Percentiles rank a stretch among this genome's conserved stretches.
These are phyloP conservation scores for Calameuta pallipes DNA, from an alignment of 2,888 invertebrate species.

Conservation along the genomic window DNA sequence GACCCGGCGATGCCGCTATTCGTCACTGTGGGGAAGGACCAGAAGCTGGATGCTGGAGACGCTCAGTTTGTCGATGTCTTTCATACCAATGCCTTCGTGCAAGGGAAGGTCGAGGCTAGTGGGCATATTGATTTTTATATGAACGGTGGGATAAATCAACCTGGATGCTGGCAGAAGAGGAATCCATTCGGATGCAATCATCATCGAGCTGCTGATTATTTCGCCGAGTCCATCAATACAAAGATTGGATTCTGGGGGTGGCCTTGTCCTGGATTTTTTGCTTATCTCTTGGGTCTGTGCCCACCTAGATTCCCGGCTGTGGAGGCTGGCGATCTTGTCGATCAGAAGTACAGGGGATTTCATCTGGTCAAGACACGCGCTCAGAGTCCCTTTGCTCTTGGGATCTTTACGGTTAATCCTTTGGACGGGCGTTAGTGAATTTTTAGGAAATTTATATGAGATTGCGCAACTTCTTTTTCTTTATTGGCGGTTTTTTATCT, in stretches of 20 bases:
- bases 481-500: background rate
- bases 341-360: slow-evolving; percentile 65
- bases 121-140: slow-evolving; percentile 80
- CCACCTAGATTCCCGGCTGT: slow-evolving; percentile 66
- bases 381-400: slow-evolving; percentile 71
- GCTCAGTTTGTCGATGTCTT: slow-evolving; percentile 78
- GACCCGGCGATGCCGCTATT: slow-evolving; percentile 81
- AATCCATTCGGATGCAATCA: slow-evolving; percentile 74
- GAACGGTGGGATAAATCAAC: slow-evolving; percentile 78
- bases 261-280: slow-evolving; percentile 71
- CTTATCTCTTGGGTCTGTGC: slow-evolving; percentile 72
- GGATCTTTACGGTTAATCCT: slow-evolving; percentile 67
- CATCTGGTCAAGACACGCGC: slow-evolving; percentile 71
- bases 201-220: slow-evolving; percentile 74
- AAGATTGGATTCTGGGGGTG: slow-evolving; percentile 76
- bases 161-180: slow-evolving; percentile 70
- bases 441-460: background rate
- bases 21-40: slow-evolving; percentile 67
- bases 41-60: slow-evolving; percentile 74
- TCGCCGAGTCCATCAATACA: slow-evolving; percentile 74
- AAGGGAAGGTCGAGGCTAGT: slow-evolving; percentile 74
- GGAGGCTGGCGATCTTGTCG: slow-evolving; percentile 55
- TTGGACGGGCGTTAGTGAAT: slow-evolving; percentile 6
- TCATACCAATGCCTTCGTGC: slow-evolving; percentile 78
- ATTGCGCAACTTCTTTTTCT: background rate